Evolutionary conservation across 1,140 invertebrate species (phyloP), one percentile per base, ranked within the genome.

Genomic region (Agraylea sexmaculata): DNA sequence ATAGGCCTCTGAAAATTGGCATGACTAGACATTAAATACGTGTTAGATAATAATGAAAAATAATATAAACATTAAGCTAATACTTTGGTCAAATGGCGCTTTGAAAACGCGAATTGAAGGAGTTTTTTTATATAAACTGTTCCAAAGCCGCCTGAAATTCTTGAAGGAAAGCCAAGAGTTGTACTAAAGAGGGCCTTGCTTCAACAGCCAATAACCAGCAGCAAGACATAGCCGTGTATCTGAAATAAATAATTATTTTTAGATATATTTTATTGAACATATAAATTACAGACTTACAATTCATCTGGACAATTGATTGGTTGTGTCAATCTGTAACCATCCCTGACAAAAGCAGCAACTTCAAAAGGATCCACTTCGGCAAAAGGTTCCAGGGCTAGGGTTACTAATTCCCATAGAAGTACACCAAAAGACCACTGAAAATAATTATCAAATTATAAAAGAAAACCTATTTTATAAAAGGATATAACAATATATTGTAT

Each of bases 271-370:
- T n/a, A n/a, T n/a, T n/a, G n/a, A n/a, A n/a, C n/a, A n/a, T n/a
- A n/a, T n/a, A 43, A 37, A 49, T 35, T 30, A 34, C 18, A 4
- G 54, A 77, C 83, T 81, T 70, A 92, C 76, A 96, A 64, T 69
- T 95, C 88, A 70, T 95, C 90, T 1, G 92, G 92, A 61, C 91
- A 96, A 57, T 90, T 91, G 50, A 83, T 73, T 2, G 92, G 92
- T 53, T 94, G 90, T 10, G 79, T 74, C 13, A 93, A 75, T 49
- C 91, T 71, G 57, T 89, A 92, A 12, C 89, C 88, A 57, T 87
- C 87, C 33, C 77, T 73, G 17, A 95, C 71, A 64, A 85, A 92
- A 15, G 77, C 77, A 29, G 76, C 78, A 66, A 95, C 83, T 60
- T 95, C 90, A 57, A 88, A 91, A 27, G 87, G 83, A 61, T 93